These are phyloP conservation scores for Myotis pilosus DNA, from an alignment of 2,797 vertebrate genomes.

Conservation along the genomic window DNA sequence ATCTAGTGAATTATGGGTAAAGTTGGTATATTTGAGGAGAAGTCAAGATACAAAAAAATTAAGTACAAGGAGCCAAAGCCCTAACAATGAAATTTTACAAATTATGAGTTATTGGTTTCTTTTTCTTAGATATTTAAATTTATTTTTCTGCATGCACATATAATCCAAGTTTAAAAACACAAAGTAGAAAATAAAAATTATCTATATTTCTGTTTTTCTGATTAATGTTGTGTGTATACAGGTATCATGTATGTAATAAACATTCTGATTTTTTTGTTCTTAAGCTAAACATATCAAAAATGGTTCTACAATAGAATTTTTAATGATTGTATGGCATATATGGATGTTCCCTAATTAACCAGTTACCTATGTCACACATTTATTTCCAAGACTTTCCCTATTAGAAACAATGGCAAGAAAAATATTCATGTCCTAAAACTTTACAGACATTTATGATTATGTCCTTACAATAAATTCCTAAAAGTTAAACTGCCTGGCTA, in stretches of 20 bases:
- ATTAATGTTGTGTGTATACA: neutral
- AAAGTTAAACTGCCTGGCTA: neutral
- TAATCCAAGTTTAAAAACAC: slow-evolving; percentile 28
- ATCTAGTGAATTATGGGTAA: neutral
- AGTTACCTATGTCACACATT: neutral
- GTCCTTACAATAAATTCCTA: neutral
- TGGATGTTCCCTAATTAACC: neutral
- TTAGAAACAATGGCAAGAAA: slow-evolving; percentile 49
- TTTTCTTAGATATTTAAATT: neutral
- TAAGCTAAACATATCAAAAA: neutral
- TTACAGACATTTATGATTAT: neutral
- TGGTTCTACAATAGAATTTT: neutral
- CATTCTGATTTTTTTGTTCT: neutral
- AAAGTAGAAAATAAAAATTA: slow-evolving; percentile 22
- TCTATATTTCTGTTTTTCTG: neutral
- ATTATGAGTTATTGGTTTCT: neutral
- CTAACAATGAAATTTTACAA: neutral
- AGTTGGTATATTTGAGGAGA: neutral
- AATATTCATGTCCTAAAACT: slow-evolving; percentile 1
- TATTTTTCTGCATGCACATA: slow-evolving; percentile 17
- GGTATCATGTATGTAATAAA: neutral
- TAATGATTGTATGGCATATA: neutral
- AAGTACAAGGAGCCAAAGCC: neutral
- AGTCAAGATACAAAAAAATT: neutral
- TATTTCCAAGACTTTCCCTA: slow-evolving; percentile 15